phyloP scores from a whole-genome alignment of 2,888 invertebrate genomes.

The Thera britannica region DNA sequence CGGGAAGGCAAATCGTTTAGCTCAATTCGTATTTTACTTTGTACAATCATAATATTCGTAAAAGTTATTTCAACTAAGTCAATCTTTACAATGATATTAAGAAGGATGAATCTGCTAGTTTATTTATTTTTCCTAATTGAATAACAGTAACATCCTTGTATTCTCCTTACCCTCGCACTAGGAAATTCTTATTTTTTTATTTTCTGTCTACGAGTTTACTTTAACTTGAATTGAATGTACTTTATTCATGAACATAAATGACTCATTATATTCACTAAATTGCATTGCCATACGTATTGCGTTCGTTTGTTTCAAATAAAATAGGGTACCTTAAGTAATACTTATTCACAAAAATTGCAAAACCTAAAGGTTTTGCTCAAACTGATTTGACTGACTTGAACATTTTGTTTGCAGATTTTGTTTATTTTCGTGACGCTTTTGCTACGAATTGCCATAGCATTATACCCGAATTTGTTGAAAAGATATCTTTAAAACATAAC shows the following conservation, averaged over 20 bases:
- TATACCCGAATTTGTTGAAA: not conserved
- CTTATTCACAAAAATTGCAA: too few relatives aligned
- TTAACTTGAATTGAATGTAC: constrained; percentile 2
- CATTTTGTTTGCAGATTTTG: too few relatives aligned
- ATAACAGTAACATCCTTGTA: not conserved
- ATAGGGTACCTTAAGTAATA: too few relatives aligned
- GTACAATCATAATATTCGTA: constrained; percentile 64
- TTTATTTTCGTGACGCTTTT: not conserved
- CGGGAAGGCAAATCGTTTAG: constrained; percentile 69
- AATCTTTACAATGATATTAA: constrained; percentile 21
- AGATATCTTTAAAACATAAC: not conserved
- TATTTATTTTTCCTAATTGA: not conserved
- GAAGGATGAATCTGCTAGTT: constrained; percentile 1
- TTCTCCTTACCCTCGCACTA: not conserved
- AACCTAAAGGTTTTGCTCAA: not conserved
- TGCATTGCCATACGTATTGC: too few relatives aligned
- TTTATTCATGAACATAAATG: too few relatives aligned
- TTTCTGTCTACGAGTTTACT: not conserved
- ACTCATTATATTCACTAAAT: too few relatives aligned
- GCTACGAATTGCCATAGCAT: not conserved
- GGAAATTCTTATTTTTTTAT: not conserved
- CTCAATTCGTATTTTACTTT: constrained; percentile 66
- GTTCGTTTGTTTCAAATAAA: too few relatives aligned
- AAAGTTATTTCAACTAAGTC: constrained; percentile 13
- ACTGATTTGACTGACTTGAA: not conserved